Evolutionary conservation across 2,113 vertebrate species (phyloP).

Genomic region (Tauraco erythrolophus): DNA sequence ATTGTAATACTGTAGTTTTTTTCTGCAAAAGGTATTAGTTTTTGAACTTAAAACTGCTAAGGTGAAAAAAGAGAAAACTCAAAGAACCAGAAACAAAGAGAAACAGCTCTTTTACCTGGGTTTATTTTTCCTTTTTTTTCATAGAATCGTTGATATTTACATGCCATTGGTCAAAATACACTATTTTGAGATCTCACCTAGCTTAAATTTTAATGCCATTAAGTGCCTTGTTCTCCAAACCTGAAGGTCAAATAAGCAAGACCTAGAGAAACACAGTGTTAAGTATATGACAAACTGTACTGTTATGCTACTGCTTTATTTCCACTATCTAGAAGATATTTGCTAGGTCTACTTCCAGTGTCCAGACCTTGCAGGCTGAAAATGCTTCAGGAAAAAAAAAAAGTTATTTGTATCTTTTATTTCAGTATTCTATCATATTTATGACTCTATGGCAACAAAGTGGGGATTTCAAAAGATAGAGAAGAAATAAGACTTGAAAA

Average conservation of each 20-base stretch:
- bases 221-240: background rate
- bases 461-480: background rate
- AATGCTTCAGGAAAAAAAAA: background rate
- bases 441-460: background rate
- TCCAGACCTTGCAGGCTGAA: background rate
- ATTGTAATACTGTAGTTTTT: background rate
- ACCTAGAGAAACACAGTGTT: background rate
- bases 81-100: background rate
- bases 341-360: background rate
- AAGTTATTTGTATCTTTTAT: background rate
- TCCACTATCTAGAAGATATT: background rate
- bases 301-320: background rate
- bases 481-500: background rate
- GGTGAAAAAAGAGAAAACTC: background rate
- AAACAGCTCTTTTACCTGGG: background rate
- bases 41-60: constrained; percentile 13
- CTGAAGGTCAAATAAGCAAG: background rate
- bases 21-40: constrained; percentile 10
- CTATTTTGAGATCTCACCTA: background rate
- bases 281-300: background rate
- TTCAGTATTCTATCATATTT: background rate
- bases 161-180: background rate
- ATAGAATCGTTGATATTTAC: background rate
- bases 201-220: background rate
- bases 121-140: background rate